Evolutionary conservation across 2,113 vertebrate species (phyloP).

Genomic region (Catharus bicknelli): DNA sequence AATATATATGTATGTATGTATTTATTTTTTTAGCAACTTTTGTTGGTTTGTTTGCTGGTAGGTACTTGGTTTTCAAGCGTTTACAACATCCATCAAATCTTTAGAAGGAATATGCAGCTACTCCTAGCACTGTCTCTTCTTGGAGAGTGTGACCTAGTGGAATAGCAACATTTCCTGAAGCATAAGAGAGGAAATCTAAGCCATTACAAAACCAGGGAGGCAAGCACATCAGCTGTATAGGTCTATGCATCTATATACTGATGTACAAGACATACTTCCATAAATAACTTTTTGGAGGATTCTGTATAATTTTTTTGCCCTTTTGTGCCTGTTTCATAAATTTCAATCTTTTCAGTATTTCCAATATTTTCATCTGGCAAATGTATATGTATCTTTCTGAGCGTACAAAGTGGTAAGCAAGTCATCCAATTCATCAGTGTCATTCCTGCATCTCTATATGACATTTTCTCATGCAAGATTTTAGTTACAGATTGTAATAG

Average conservation of each 20-base stretch:
- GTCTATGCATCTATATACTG: not conserved
- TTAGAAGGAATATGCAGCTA: not conserved
- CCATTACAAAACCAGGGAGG: not conserved
- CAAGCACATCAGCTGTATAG: fast-evolving
- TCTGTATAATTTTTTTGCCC: fast-evolving
- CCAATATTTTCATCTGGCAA: not conserved
- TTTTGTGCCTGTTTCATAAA: not conserved
- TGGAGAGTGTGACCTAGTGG: not conserved
- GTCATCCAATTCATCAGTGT: not conserved
- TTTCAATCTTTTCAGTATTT: not conserved
- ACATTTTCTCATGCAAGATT: not conserved
- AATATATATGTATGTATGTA: not conserved
- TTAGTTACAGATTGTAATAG: not conserved
- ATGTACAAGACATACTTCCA: not conserved
- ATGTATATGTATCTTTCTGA: not conserved
- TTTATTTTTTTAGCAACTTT: not conserved
- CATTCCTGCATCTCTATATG: not conserved
- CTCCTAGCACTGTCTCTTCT: not conserved
- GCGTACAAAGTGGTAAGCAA: not conserved
- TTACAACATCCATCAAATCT: not conserved
- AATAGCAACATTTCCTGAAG: not conserved
- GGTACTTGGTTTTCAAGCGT: fast-evolving
- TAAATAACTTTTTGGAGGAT: not conserved
- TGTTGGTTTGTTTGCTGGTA: not conserved
- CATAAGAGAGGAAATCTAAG: not conserved